Percentiles rank a stretch among this genome's conserved stretches.
Evolutionary conservation across 1,140 invertebrate species (phyloP).

Genomic region (Subanguina moxae): DNA sequence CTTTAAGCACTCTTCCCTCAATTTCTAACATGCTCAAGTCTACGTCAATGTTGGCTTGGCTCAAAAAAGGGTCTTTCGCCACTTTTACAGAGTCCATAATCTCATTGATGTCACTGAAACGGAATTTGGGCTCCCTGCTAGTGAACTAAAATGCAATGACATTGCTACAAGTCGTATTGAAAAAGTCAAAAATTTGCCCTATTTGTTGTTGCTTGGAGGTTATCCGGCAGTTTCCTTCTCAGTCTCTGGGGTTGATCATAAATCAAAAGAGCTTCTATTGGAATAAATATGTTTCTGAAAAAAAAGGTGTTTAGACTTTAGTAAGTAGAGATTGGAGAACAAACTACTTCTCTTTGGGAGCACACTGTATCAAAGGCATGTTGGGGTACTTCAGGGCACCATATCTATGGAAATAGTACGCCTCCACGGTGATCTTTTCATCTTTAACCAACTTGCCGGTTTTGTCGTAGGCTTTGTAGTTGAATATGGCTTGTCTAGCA

Average conservation of each 20-base stretch:
- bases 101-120: not conserved
- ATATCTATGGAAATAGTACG: conserved; percentile 11
- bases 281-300: conserved; percentile 8
- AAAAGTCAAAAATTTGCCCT: too few species aligned
- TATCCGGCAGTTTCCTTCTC: conserved; percentile 1
- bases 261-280: conserved; percentile 10
- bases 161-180: too few species aligned
- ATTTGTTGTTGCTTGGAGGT: not conserved
- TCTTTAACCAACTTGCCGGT: not conserved
- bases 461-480: not conserved
- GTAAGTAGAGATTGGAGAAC: too few species aligned
- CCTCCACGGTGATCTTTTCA: conserved; percentile 9
- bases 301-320: not conserved
- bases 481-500: not conserved
- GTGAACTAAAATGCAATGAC: conserved; percentile 8
- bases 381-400: conserved; percentile 6
- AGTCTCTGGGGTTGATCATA: conserved; percentile 1
- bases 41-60: not conserved
- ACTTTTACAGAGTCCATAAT: conserved; percentile 11
- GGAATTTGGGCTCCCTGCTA: not conserved
- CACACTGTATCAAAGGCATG: conserved; percentile 20
- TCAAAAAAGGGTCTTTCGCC: not conserved
- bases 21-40: conserved; percentile 4
- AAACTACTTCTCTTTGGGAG: not conserved
- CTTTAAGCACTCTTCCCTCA: not conserved